These are phyloP conservation scores for Piscicola geometra DNA, from an alignment of 2,888 invertebrate species.

Conservation along the genomic window DNA sequence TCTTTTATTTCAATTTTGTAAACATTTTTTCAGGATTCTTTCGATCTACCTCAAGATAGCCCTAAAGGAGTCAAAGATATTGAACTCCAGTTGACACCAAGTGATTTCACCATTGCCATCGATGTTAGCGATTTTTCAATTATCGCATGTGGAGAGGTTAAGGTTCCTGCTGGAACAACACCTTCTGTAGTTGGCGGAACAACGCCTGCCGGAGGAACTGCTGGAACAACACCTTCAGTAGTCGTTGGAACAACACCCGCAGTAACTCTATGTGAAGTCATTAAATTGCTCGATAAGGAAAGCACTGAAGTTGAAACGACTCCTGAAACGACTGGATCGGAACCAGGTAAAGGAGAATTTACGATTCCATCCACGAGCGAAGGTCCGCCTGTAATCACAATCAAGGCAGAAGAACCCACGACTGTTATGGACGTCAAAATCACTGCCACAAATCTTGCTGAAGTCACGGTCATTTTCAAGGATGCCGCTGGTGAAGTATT, in stretches of 20 bases:
- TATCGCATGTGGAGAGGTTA: no score
- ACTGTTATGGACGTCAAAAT: neutral
- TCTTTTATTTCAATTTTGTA: no score
- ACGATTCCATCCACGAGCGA: neutral
- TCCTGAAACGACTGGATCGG: neutral
- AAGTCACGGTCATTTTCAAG: neutral
- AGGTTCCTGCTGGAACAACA: no score
- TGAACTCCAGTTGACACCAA: no score
- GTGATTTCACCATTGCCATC: no score
- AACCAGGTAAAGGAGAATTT: neutral
- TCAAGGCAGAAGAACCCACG: slow-evolving; percentile 10
- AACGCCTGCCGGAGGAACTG: neutral
- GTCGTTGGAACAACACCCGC: no score
- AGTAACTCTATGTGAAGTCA: no score
- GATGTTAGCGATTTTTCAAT: no score
- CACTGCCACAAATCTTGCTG: neutral
- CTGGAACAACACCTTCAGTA: neutral
- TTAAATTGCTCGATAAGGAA: neutral
- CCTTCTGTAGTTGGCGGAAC: no score
- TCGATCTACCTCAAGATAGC: no score
- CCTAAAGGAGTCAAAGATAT: no score
- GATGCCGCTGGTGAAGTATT: neutral
- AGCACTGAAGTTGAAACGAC: neutral
- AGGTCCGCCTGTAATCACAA: neutral
- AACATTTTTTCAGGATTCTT: no score